Base-by-base conservation (phyloP, 2,113 vertebrate species). In the Thunnus maccoyii region DNA sequence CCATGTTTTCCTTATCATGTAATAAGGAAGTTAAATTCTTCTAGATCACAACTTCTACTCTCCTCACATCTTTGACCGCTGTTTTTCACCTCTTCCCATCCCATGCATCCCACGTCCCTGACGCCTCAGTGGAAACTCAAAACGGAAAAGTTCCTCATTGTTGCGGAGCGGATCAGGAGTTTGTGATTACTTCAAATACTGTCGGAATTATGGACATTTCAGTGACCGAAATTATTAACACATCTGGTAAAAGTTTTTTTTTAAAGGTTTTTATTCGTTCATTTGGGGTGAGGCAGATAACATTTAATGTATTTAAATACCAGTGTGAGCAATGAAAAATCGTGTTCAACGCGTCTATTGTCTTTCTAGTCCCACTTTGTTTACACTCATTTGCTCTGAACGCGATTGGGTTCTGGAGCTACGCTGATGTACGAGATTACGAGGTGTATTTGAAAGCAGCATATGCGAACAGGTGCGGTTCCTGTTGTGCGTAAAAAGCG, bases 1-100 rank as follows among this genome's bases (percentile, higher is more conserved):
- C 76, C 92, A 93, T 94, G 18, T 85, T 89, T 80, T 69, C 55
- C 58, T 61, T 84, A 5, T 84, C 52, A 30, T 44, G 36, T 5
- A 55, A 55, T 3, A 18, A 52, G 48, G 56, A 76, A 52, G 16
- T 7, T 5, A 44, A 2, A 20, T 17, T 32, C 15, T 57, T 68
- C 4, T 16, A 1, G n/a, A 63, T 65, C 57, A 14, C 15, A 73
- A 13, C 56, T 66, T 27, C 41, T 17, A 17, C 7, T 60, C 15
- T 51, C 20, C 55, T 83, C 56, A 78, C 90, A 87, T 86, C 4
- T 71, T 78, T 27, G 55, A 51, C 47, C 22, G 56, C 50, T 27
- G n/a, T 70, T n/a, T 9, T 1, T 63, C 76, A 10, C 20, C 47
- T 69, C 72, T 76, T 46, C 73, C 75, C 85, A 52, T 79, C 69